Conservation (phyloP, 2,888 invertebrate species). For the Thalpophila matura region DNA sequence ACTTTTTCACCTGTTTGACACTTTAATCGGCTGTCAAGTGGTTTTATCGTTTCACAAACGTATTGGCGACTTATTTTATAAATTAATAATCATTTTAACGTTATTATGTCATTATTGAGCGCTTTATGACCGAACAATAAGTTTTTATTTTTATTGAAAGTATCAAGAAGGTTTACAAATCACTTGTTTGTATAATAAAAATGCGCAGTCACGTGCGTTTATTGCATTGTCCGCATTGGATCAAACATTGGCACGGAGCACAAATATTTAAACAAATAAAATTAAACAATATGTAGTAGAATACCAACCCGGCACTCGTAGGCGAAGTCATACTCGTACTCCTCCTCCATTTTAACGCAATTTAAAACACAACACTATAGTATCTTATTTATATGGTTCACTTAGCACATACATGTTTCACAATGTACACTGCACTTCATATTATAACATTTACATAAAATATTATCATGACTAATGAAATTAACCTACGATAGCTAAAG, state of each 20-base stretch:
- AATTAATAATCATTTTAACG: neutral
- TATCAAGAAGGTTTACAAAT: neutral
- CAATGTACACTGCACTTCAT: slow-evolving; percentile 64
- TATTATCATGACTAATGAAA: slow-evolving; percentile 61
- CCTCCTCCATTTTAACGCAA: slow-evolving; percentile 77
- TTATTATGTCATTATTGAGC: neutral
- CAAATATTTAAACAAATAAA: slow-evolving; percentile 34
- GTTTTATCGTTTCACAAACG: slow-evolving; percentile 11
- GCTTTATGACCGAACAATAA: neutral
- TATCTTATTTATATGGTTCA: slow-evolving; percentile 70
- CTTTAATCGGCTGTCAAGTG: slow-evolving; percentile 35
- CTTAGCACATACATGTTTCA: slow-evolving; percentile 74
- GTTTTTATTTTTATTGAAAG: neutral
- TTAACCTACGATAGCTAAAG: slow-evolving; percentile 66
- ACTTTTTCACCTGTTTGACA: slow-evolving; percentile 42
- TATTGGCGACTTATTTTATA: slow-evolving; percentile 3
- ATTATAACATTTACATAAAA: slow-evolving; percentile 54
- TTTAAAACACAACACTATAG: slow-evolving; percentile 72
- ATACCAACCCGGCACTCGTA: slow-evolving; percentile 92
- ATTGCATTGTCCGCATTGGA: slow-evolving; percentile 26
- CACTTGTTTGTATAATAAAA: slow-evolving; percentile 7
- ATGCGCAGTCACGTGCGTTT: slow-evolving; percentile 34
- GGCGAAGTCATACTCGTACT: slow-evolving; percentile 92
- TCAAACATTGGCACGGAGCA: slow-evolving; percentile 20
- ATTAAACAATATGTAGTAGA: slow-evolving; percentile 37